A percentile compares a stretch with the other conserved stretches of the same genome.
Evolutionary conservation across 2,113 vertebrate genomes (phyloP).

Genomic region (Gorsachius goisagi): DNA sequence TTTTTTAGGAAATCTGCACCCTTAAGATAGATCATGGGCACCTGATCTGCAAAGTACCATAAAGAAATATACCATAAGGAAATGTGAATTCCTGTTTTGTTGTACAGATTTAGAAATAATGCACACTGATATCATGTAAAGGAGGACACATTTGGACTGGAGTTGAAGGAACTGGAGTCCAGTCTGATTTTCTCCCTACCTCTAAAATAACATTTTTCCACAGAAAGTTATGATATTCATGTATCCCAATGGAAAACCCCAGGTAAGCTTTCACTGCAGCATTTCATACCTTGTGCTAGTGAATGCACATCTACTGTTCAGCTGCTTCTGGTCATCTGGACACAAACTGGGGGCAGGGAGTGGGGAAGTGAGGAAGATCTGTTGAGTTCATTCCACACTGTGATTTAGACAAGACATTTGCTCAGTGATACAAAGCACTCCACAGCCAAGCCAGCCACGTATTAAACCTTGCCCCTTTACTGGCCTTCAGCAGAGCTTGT

Average conservation of each 20-base stretch:
- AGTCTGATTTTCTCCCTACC: not conserved
- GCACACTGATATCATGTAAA: not conserved
- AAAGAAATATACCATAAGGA: not conserved
- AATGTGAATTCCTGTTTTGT: not conserved
- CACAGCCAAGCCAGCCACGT: not conserved
- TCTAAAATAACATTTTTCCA: not conserved
- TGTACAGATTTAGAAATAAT: not conserved
- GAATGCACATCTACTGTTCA: not conserved
- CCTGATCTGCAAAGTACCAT: not conserved
- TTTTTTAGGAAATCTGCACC: not conserved
- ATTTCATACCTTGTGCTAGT: not conserved
- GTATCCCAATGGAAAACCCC: not conserved
- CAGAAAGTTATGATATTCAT: not conserved
- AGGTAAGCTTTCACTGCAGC: not conserved
- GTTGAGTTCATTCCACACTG: not conserved
- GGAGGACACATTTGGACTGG: not conserved
- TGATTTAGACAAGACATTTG: not conserved
- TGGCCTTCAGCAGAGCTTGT: not conserved
- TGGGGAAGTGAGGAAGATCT: not conserved
- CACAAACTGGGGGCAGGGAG: fast-evolving
- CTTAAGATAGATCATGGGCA: not conserved
- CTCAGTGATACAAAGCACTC: not conserved
- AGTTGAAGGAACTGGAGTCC: not conserved
- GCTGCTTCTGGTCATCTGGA: not conserved
- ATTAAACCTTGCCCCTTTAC: not conserved